These are phyloP conservation scores for Hyphantria cunea DNA, from an alignment of 1,140 invertebrate species.

Conservation along the genomic window DNA sequence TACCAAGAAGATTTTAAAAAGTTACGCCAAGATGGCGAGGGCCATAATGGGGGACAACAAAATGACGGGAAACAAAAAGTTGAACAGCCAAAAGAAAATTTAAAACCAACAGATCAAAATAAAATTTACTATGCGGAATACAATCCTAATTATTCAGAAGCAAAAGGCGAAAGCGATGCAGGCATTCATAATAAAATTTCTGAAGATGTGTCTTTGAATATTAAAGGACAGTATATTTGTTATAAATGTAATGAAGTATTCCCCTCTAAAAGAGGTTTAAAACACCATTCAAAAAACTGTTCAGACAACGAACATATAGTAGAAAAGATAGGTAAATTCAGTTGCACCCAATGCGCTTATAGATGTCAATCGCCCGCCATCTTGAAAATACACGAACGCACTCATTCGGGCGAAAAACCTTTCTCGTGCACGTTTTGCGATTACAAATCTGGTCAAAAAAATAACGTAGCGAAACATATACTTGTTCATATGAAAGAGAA, in stretches of 20 bases:
- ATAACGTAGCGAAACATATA: slow-evolving; percentile 89
- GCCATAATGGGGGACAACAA: slow-evolving; percentile 35
- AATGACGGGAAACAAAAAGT: slow-evolving; percentile 46
- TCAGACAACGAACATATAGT: slow-evolving; percentile 41
- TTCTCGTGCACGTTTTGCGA: slow-evolving; percentile 86
- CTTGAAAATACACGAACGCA: slow-evolving; percentile 86
- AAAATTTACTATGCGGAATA: slow-evolving; percentile 56
- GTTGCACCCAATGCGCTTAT: slow-evolving; percentile 72
- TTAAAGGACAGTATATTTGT: slow-evolving; percentile 69
- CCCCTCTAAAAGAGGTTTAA: slow-evolving; percentile 63
- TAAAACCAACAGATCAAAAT: slow-evolving; percentile 63
- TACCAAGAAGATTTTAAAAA: slow-evolving; percentile 59
- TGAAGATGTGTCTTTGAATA: slow-evolving; percentile 56
- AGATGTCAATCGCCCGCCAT: slow-evolving; percentile 82
- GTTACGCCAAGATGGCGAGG: slow-evolving; percentile 37
- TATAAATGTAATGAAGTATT: slow-evolving; percentile 67
- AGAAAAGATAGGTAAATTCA: slow-evolving; percentile 69
- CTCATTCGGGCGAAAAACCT: slow-evolving; percentile 83
- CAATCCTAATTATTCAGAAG: slow-evolving; percentile 24
- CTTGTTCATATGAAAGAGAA: slow-evolving; percentile 89
- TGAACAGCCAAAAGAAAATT: slow-evolving; percentile 68
- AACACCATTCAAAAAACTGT: slow-evolving; percentile 65
- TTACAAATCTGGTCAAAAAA: slow-evolving; percentile 89
- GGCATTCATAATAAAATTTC: slow-evolving; percentile 50
- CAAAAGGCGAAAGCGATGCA: slow-evolving; percentile 58